Conservation (phyloP, 2,113 vertebrate genomes). For the Otolemur garnettii region DNA sequence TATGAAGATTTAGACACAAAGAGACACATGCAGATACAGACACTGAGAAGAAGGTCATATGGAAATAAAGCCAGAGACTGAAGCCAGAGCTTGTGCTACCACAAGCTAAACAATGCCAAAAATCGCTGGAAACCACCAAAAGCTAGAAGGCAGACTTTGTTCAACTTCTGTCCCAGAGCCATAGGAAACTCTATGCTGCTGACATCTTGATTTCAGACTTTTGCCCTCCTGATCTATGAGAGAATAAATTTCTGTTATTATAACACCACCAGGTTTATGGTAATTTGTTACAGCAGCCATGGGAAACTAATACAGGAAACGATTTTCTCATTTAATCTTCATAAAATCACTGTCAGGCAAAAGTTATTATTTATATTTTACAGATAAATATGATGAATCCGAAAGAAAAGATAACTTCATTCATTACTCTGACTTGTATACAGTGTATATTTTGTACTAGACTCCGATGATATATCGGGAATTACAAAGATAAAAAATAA, state of each 20-base stretch:
- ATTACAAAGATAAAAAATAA: not conserved
- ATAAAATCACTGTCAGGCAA: not conserved
- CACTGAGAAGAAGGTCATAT: not conserved
- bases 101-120: not conserved
- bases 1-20: not conserved
- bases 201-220: not conserved
- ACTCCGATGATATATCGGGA: not conserved
- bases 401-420: not conserved
- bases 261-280: not conserved
- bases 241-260: not conserved
- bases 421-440: not conserved
- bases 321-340: slow-evolving; percentile 37
- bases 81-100: not conserved
- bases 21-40: not conserved
- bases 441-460: not conserved
- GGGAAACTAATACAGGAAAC: not conserved
- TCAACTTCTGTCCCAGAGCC: not conserved
- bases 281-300: not conserved
- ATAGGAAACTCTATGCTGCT: not conserved
- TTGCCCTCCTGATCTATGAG: not conserved
- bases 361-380: not conserved
- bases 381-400: not conserved
- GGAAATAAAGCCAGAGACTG: not conserved
- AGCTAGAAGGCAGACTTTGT: not conserved
- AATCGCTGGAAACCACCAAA: not conserved